Evolutionary conservation across 2,113 vertebrate genomes (phyloP).

Genomic region (Hippocampus zosterae): DNA sequence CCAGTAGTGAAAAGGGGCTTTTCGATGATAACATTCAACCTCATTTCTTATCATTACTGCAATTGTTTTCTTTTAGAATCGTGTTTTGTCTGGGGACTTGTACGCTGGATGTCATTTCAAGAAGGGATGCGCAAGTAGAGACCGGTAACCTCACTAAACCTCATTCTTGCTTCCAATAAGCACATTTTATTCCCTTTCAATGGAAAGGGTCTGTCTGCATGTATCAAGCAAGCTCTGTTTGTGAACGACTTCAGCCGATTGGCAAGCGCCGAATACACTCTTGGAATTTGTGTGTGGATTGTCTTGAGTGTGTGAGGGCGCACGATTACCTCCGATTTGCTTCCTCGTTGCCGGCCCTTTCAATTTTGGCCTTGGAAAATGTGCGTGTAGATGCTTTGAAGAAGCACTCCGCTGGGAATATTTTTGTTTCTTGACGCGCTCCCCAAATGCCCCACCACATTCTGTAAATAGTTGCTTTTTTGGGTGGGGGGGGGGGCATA

Average conservation of each 20-base stretch:
- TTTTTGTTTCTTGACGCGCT: slow-evolving; percentile 48
- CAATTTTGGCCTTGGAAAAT: slow-evolving; percentile 5
- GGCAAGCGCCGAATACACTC: not conserved
- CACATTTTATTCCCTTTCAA: not conserved
- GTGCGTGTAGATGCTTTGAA: slow-evolving; percentile 58
- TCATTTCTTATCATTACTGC: not conserved
- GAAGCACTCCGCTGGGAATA: slow-evolving; percentile 31
- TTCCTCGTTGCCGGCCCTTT: slow-evolving; percentile 2
- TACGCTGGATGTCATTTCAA: not conserved
- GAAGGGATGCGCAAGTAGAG: not conserved
- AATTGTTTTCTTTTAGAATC: not conserved
- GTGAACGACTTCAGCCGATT: not conserved
- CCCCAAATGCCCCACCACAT: slow-evolving; percentile 41
- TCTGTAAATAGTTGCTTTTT: slow-evolving; percentile 61
- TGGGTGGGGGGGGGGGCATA: slow-evolving; percentile 44
- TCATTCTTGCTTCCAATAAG: not conserved
- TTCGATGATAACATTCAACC: not conserved
- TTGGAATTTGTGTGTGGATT: not conserved
- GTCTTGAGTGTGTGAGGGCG: slow-evolving; percentile 2
- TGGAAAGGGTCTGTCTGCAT: not conserved
- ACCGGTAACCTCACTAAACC: not conserved
- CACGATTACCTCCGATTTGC: slow-evolving; percentile 14
- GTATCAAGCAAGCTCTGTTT: not conserved
- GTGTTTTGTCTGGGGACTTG: not conserved
- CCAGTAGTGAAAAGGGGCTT: not conserved